Base-by-base conservation (phyloP, 2,888 invertebrate species). In the Ommatoiulus sabulosus region DNA sequence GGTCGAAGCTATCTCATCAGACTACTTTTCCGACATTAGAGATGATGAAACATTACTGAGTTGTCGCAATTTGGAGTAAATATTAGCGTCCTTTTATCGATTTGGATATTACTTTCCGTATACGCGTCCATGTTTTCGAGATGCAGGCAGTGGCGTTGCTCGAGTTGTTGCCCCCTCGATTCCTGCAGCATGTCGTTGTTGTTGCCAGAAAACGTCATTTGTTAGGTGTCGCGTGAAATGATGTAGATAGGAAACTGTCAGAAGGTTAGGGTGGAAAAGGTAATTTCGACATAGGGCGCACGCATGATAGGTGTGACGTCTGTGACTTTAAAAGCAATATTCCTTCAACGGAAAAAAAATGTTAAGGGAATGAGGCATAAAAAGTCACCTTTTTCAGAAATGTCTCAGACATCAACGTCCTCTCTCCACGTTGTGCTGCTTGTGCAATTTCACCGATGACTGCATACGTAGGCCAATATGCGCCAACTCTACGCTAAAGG, bases 221-320 rank as follows among this genome's bases (percentile, higher is more conserved):
- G 80, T 80, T 80, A 80, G 80, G 80, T 80, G 80, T 80, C 80
- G 80, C 80, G 80, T 80, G 80, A 80, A 80, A 80, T 80, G 80
- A 80, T 80, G 80, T 80, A 80, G 80, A 80, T 80, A 80, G 80
- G 80, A 80, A 80, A 80, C 80, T 80, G 80, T 80, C 80, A 80
- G 80, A 80, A 80, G 80, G 80, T 80, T 80, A 80, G 80, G 80
- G 35, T 80, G 80, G 80, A 80, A 80, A 80, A 80, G 80, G 80
- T 80, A 80, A 80, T 80, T 80, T 80, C 80, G 80, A 24, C 80
- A 80, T 80, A 80, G 80, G 80, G 80, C 35, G 12, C 35, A 80
- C 80, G 80, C 35, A 80, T 80, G 80, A 80, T 80, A 80, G 80
- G 80, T 80, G 80, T 80, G 80, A 80, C 80, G 80, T 80, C 35